Evolutionary conservation across 92 coral and sea anemone genomes (phyloP).

Genomic region (Galaxea fascicularis): DNA sequence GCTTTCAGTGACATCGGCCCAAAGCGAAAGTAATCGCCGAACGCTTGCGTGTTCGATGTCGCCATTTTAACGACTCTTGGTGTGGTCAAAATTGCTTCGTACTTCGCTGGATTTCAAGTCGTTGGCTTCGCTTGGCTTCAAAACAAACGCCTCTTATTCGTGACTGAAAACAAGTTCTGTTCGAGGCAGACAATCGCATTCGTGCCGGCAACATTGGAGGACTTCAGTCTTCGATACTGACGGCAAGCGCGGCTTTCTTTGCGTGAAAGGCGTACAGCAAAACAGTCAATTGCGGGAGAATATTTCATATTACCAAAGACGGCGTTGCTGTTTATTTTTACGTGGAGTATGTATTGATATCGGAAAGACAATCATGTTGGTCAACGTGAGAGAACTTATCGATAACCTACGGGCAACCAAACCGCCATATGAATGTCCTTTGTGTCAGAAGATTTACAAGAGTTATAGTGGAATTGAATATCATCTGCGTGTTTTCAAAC

Average conservation of each 20-base stretch:
- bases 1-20: slow-evolving; percentile 34
- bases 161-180: not conserved
- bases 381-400: slow-evolving; percentile 93
- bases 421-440: slow-evolving; percentile 99
- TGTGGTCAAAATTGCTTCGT: slow-evolving; percentile 51
- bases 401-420: slow-evolving; percentile 93
- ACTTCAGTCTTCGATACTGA: not conserved
- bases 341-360: slow-evolving; percentile 69
- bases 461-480: slow-evolving; percentile 99
- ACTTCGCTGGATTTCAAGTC: slow-evolving; percentile 25
- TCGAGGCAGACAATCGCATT: slow-evolving; percentile 6
- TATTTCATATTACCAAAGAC: slow-evolving; percentile 24
- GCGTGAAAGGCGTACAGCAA: slow-evolving; percentile 44
- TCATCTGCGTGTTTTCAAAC: slow-evolving; percentile 95
- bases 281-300: slow-evolving; percentile 48
- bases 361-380: slow-evolving; percentile 75
- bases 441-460: slow-evolving; percentile 98
- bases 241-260: slow-evolving; percentile 35
- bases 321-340: not conserved
- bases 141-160: not conserved
- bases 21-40: slow-evolving; percentile 54
- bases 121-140: slow-evolving; percentile 16
- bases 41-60: slow-evolving; percentile 82
- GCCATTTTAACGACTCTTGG: slow-evolving; percentile 91
- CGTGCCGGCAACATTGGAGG: slow-evolving; percentile 28